Conservation (phyloP, 2,888 invertebrate species). For the Leptogaster cylindrica region DNA sequence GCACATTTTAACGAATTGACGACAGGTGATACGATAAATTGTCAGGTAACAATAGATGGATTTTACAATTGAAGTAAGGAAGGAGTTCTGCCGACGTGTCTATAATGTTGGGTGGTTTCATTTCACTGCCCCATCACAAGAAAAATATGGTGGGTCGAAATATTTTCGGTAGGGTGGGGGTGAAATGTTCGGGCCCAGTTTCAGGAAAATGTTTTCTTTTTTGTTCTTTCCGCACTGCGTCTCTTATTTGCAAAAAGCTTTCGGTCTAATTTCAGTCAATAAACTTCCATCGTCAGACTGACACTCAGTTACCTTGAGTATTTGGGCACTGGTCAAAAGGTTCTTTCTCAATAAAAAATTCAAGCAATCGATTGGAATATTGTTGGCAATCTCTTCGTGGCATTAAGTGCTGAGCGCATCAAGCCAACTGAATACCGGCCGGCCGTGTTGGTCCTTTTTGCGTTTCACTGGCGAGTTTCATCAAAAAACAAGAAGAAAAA, state of each 20-base stretch:
- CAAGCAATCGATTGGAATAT: conserved; percentile 38
- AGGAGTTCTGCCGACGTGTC: neutral
- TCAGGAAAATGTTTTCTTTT: neutral
- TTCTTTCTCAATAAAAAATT: conserved; percentile 41
- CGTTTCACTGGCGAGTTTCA: too few relatives aligned
- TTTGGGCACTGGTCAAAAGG: conserved; percentile 44
- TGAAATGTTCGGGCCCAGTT: neutral
- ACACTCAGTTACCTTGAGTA: conserved; percentile 33
- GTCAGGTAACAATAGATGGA: conserved; percentile 46
- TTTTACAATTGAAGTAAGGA: conserved; percentile 40
- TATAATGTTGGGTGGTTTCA: neutral
- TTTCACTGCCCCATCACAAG: too few relatives aligned
- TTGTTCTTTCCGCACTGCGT: conserved; percentile 13
- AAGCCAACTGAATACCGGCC: neutral
- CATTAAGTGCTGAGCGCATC: neutral
- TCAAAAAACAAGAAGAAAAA: too few relatives aligned
- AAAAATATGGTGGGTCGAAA: too few relatives aligned
- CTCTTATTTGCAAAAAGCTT: conserved; percentile 16
- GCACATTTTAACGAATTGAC: conserved; percentile 43
- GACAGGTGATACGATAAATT: conserved; percentile 46
- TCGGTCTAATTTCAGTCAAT: conserved; percentile 43
- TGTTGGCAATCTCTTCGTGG: conserved; percentile 14
- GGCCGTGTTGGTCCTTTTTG: neutral
- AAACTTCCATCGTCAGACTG: conserved; percentile 36
- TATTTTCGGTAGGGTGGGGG: too few relatives aligned